These are phyloP conservation scores for Loripinus fragilis DNA, from an alignment of 2,888 invertebrate species.

Conservation along the genomic window DNA sequence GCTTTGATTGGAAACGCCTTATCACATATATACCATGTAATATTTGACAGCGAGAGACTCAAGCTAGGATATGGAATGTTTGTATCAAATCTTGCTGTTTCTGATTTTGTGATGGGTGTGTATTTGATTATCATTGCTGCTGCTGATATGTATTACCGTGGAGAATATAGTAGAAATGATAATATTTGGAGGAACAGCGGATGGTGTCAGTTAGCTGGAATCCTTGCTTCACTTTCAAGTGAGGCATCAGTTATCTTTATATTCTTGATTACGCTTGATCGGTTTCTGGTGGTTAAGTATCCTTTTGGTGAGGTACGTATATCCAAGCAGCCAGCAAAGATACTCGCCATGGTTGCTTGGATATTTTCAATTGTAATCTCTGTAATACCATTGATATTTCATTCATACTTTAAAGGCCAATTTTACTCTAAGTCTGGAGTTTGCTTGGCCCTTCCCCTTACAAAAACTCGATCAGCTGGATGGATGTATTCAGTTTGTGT, in stretches of 20 bases:
- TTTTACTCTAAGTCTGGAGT: conserved; percentile 78
- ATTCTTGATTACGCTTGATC: conserved; percentile 82
- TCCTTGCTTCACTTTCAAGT: conserved; percentile 83
- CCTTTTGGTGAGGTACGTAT: conserved; percentile 83
- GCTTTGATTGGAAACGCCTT: neutral
- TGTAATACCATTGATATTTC: conserved; percentile 74
- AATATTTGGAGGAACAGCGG: conserved; percentile 58
- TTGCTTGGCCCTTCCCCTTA: conserved; percentile 80
- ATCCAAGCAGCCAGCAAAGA: conserved; percentile 61
- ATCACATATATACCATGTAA: neutral
- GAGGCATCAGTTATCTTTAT: conserved; percentile 87
- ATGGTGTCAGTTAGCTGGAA: conserved; percentile 61
- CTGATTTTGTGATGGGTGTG: conserved; percentile 30
- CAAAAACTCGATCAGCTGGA: conserved; percentile 76
- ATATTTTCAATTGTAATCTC: conserved; percentile 68
- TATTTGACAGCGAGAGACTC: conserved; percentile 13
- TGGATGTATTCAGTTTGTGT: conserved; percentile 81
- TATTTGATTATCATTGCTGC: conserved; percentile 57
- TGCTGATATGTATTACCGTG: conserved; percentile 59
- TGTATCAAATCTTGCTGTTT: conserved; percentile 37
- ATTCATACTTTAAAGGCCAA: conserved; percentile 73
- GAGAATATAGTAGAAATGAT: conserved; percentile 58
- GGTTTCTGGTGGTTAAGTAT: conserved; percentile 85
- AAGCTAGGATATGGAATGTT: conserved; percentile 51
- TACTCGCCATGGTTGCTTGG: conserved; percentile 70